Evolutionary conservation across 2,797 vertebrate genomes (phyloP).

Genomic region (Neopelma chrysocephalum): DNA sequence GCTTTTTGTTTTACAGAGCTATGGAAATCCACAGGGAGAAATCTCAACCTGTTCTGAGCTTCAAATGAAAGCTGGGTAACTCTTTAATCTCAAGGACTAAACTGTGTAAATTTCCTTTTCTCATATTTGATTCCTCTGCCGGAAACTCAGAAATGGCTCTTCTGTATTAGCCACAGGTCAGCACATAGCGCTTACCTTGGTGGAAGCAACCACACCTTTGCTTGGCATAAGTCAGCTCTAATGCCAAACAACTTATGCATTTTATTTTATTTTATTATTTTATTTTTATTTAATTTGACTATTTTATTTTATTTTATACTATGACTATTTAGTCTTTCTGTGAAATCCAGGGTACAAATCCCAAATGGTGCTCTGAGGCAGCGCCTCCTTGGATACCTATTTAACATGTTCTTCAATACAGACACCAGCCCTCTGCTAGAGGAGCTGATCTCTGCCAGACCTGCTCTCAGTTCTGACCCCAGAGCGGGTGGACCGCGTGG

Average conservation of each 20-base stretch:
- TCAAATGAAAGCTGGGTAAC: neutral
- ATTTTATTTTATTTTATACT: neutral
- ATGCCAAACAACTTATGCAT: neutral
- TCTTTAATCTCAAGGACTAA: neutral
- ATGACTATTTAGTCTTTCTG: neutral
- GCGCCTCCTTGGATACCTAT: neutral
- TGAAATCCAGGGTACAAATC: neutral
- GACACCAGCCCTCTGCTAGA: neutral
- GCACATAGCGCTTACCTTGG: too few species aligned
- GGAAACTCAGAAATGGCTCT: neutral
- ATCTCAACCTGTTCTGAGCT: neutral
- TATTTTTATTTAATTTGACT: neutral
- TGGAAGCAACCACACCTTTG: too few species aligned
- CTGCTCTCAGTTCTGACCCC: accelerated
- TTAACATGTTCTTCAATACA: neutral
- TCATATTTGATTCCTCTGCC: neutral
- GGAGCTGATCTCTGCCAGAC: neutral
- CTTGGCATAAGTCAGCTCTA: neutral
- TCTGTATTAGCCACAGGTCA: neutral
- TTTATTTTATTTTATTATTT: neutral
- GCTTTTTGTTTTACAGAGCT: neutral
- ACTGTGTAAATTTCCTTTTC: neutral
- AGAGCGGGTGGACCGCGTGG: neutral
- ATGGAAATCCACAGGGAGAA: neutral
- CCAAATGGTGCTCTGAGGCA: neutral